Evolutionary conservation across 1,140 invertebrate genomes (phyloP), one percentile per base, ranked within the genome.

Genomic region (Pectinophora gossypiella): DNA sequence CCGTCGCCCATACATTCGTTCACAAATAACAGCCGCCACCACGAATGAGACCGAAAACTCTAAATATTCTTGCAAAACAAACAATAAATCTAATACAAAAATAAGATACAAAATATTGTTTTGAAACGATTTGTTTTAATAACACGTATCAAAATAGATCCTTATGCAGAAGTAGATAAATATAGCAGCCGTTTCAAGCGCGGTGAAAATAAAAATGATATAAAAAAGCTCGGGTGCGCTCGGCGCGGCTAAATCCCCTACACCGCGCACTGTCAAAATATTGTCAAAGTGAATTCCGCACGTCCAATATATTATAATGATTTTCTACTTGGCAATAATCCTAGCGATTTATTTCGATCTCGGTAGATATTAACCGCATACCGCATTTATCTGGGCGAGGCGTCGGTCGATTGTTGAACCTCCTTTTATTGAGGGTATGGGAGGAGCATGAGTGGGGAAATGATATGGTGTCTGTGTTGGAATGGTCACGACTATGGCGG

Each of bases 261-360:
- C 64, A 81, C 72, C 77, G 70, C 75, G 61, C 68, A 62, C 68
- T 86, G 83, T 86, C 83, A 86, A 86, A 86, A 86, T 86, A 86
- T 85, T 86, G 83, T 86, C 83, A 85, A 83, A 85, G 76, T 66
- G 76, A 85, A 86, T 86, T 83, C 81, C 81, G 49, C 69, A 67
- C 68, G 79, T 80, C 77, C 71, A 77, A 85, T 86, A 86, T 83
- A 80, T 83, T 83, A 83, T 73, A 80, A 75, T 75, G 75, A 84
- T 84, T 84, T 75, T 80, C 67, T 68, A 80, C 74, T 85, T 85
- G 83, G 83, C 83, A 85, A 83, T 86, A 85, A 82, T 81, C 74
- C 79, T 81, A 81, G 68, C 77, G 66, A 86, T 84, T 86, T 86
- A 86, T 86, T 86, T 86, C 61, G 68, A 86, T 83, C 80, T 61